Percentiles rank a stretch among this genome's conserved stretches.
Evolutionary conservation across 2,797 vertebrate species (phyloP).

Genomic region (Euthynnus affinis): DNA sequence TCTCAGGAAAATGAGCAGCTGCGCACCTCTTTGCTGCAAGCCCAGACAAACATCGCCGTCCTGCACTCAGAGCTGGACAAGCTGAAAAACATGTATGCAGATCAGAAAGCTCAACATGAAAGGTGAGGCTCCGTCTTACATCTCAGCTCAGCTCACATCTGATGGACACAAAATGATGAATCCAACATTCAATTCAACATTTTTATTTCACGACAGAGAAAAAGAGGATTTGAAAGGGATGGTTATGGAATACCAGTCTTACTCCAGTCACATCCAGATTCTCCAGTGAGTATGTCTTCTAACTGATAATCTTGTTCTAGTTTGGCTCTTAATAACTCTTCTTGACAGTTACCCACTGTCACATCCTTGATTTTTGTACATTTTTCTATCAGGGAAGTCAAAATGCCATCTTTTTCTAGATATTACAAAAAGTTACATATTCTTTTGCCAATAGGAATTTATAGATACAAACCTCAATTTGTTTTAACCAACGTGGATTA

Average conservation of each 20-base stretch:
- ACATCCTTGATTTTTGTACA: too few species aligned
- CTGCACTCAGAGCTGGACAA: conserved; percentile 84
- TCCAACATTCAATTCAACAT: background rate
- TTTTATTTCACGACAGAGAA: conserved; percentile 72
- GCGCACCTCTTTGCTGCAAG: conserved; percentile 69
- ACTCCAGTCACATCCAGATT: conserved; percentile 76
- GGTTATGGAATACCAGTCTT: conserved; percentile 78
- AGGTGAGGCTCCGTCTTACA: conserved; percentile 67
- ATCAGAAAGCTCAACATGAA: conserved; percentile 77
- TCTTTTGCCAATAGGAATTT: background rate
- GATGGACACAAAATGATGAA: background rate
- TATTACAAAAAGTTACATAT: background rate
- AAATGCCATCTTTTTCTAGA: background rate
- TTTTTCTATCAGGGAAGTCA: too few species aligned
- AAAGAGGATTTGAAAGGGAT: conserved; percentile 73
- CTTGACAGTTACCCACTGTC: too few species aligned
- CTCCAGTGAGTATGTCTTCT: conserved; percentile 78
- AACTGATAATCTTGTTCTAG: background rate
- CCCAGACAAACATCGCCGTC: conserved; percentile 73
- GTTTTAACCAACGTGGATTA: conserved; percentile 1
- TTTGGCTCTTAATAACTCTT: background rate
- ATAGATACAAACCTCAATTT: background rate
- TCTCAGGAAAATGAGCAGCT: conserved; percentile 83
- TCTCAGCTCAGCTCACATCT: background rate
- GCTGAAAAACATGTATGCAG: conserved; percentile 77